phyloP scores from a whole-genome alignment of 2,888 invertebrate genomes.

The Timema cristinae region DNA sequence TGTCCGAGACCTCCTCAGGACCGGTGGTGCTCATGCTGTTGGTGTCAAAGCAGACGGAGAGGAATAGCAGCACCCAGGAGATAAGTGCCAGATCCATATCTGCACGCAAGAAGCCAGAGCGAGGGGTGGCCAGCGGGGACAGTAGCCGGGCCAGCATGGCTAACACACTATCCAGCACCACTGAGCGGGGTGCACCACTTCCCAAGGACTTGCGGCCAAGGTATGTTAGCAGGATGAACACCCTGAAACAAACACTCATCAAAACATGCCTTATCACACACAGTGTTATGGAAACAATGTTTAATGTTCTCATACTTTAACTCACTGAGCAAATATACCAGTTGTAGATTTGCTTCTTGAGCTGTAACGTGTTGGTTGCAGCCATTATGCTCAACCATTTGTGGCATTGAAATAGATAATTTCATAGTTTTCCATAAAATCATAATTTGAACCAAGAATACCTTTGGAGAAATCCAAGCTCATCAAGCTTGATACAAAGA shows the following conservation, averaged over 20 bases:
- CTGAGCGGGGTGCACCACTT: conserved; percentile 33
- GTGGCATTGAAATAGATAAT: no score
- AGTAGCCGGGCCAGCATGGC: conserved; percentile 38
- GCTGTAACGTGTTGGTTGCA: no score
- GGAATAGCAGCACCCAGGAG: conserved; percentile 71
- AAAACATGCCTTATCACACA: background rate
- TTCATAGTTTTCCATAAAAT: no score
- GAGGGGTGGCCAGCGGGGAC: conserved; percentile 34
- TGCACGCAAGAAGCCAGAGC: conserved; percentile 44
- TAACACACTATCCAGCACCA: conserved; percentile 42
- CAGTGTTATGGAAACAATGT: no score
- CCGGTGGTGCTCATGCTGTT: conserved; percentile 10
- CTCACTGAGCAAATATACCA: background rate
- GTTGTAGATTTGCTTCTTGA: background rate
- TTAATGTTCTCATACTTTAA: background rate
- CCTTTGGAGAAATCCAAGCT: no score
- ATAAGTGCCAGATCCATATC: conserved; percentile 63
- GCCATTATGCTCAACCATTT: no score
- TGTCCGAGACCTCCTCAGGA: conserved; percentile 44
- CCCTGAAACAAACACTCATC: conserved; percentile 48
- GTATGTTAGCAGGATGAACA: conserved; percentile 81
- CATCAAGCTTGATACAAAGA: no score
- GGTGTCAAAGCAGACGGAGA: conserved; percentile 65
- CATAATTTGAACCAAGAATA: no score
- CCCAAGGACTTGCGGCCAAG: conserved; percentile 77